Conservation (phyloP, 2,113 vertebrate species). For the Dromaius novaehollandiae region DNA sequence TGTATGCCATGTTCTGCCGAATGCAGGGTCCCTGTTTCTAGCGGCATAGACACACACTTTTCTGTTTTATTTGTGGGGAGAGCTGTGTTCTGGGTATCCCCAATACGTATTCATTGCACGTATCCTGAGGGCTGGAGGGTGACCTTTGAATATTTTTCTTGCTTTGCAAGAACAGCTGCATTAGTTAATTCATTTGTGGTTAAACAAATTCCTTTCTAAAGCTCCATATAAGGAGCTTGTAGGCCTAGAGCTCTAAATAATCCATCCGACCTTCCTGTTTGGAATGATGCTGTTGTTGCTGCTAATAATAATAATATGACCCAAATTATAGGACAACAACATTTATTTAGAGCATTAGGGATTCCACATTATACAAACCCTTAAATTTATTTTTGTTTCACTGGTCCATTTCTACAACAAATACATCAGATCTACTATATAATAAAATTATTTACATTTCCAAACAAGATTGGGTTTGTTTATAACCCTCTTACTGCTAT, state of each 20-base stretch:
- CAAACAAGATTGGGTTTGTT: slow-evolving; percentile 68
- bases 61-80: background rate
- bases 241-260: slow-evolving; percentile 13
- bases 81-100: background rate
- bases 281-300: background rate
- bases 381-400: slow-evolving; percentile 76
- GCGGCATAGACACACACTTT: too few species aligned
- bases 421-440: slow-evolving; percentile 82
- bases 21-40: too few species aligned
- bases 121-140: accelerated
- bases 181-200: background rate
- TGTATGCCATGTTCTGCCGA: too few species aligned
- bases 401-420: slow-evolving; percentile 88
- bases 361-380: slow-evolving; percentile 84
- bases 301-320: slow-evolving; percentile 36
- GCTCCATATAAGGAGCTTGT: slow-evolving; percentile 49
- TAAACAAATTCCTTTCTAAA: slow-evolving; percentile 31
- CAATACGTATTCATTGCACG: accelerated
- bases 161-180: background rate
- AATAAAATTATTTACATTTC: slow-evolving; percentile 87
- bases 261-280: background rate
- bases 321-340: slow-evolving; percentile 74
- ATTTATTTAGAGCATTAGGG: slow-evolving; percentile 81
- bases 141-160: accelerated
- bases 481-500: slow-evolving; percentile 77